Conservation (phyloP, 2,888 invertebrate genomes). For the Heliconius ismenius region DNA sequence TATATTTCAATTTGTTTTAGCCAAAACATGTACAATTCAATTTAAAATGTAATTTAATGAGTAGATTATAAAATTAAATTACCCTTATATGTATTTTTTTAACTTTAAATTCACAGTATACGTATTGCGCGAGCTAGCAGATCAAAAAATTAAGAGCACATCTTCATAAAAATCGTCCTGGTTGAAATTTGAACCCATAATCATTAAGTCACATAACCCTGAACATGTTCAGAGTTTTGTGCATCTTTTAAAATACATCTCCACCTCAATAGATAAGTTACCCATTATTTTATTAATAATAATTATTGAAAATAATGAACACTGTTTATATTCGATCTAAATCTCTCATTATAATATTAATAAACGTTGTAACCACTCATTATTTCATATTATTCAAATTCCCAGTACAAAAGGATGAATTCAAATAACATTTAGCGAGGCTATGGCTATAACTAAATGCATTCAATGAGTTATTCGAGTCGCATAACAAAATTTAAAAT, state of each 20-base stretch:
- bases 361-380: not conserved
- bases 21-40: not conserved
- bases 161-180: too few relatives aligned
- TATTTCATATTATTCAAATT: not conserved
- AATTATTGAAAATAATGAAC: not conserved
- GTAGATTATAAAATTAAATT: not conserved
- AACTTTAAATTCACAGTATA: not conserved
- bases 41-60: not conserved
- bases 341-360: not conserved
- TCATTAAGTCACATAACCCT: too few relatives aligned
- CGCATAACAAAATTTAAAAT: not conserved
- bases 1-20: not conserved
- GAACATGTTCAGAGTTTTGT: too few relatives aligned
- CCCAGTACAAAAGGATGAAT: constrained; percentile 6
- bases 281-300: not conserved
- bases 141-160: too few relatives aligned
- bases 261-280: too few relatives aligned
- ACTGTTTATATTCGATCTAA: not conserved
- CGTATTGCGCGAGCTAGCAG: too few relatives aligned
- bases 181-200: too few relatives aligned
- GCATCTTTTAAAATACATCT: too few relatives aligned
- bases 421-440: constrained; percentile 13
- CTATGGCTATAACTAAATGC: not conserved
- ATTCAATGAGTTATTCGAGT: constrained; percentile 8
- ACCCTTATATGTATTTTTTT: too few relatives aligned